Base-by-base conservation (phyloP, 2,888 invertebrate genomes). In the Phalangium opilio region DNA sequence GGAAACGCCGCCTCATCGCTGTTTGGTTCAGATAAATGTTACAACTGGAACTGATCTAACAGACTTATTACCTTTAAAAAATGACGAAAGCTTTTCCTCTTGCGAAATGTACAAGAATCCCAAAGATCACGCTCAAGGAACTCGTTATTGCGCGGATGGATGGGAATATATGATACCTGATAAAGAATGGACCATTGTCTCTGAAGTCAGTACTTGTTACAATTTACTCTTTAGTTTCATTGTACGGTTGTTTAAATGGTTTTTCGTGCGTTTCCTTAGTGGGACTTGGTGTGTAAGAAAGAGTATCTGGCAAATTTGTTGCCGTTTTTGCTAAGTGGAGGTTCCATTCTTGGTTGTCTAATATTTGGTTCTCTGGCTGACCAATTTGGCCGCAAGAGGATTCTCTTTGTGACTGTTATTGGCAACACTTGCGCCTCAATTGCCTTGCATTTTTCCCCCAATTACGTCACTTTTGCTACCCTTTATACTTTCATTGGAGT, bases 261-360 rank as follows among this genome's bases (percentile, higher is more conserved):
- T 11, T 34, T 11, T 34, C n/a, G 34, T 34, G 34, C 11, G 5
- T 15, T 36, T 36, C 12, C 7, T 36, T 45, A 57, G 50, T 57
- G 52, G 49, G 50, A 55, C 19, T 45, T 57, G 3, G 56, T 57
- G 12, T 57, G 56, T 36, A 55, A 57, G 14, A 44, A 49, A 17
- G 47, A 50, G 38, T 51, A 53, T 11, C 38, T 53, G 15, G 48
- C 48, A 7, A 50, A 45, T 1, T 35, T 52, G 21, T 36, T 57
- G 12, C 54, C 51, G 5, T 55, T 55, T 48, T 27, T 48, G 11
- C 36, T 44, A 17, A 32, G 48, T 17, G 44, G 51, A 12, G 42
- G 50, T n/a, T 45, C 52, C 1, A 48, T 57, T 36, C 36, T 49
- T 18, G 56, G 56, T 33, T 48, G 46, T 14, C 21, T 57, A 10